phyloP scores from a whole-genome alignment of 1,140 invertebrate genomes.

The Brachionus paranguensis region DNA sequence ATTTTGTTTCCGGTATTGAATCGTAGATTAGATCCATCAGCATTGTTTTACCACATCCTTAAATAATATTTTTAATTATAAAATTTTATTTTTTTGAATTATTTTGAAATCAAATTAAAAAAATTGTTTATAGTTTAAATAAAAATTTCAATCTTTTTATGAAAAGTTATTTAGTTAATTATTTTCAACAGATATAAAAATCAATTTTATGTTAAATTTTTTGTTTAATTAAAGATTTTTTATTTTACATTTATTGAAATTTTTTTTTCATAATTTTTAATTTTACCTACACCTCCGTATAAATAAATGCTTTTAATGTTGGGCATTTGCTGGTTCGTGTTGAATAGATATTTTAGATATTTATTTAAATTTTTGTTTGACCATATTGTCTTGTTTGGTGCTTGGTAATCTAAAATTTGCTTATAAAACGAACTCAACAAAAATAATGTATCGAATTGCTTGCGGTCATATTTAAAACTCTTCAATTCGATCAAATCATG shows the following conservation, averaged over 20 bases:
- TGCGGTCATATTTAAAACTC: not conserved
- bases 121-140: too few relatives aligned
- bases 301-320: slow-evolving; percentile 30
- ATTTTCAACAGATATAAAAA: too few relatives aligned
- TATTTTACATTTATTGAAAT: not conserved
- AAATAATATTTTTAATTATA: not conserved
- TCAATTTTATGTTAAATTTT: too few relatives aligned
- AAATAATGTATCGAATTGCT: slow-evolving; percentile 8
- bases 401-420: not conserved
- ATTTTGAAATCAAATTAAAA: too few relatives aligned
- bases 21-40: slow-evolving; percentile 96
- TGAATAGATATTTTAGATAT: not conserved
- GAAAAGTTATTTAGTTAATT: too few relatives aligned
- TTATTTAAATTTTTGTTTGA: not conserved
- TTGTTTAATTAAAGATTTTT: too few relatives aligned
- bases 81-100: not conserved
- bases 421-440: not conserved
- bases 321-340: not conserved
- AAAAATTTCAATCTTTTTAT: too few relatives aligned
- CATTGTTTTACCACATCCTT: slow-evolving; percentile 73
- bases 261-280: not conserved
- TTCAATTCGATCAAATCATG: not conserved
- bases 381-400: not conserved
- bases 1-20: slow-evolving; percentile 62
- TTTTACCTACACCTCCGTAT: slow-evolving; percentile 32